Evolutionary conservation across 30 jellyfish, hydroid and myxozoan species (phyloP), one percentile per base, ranked within the genome.

Genomic region (Aurelia sp.): DNA sequence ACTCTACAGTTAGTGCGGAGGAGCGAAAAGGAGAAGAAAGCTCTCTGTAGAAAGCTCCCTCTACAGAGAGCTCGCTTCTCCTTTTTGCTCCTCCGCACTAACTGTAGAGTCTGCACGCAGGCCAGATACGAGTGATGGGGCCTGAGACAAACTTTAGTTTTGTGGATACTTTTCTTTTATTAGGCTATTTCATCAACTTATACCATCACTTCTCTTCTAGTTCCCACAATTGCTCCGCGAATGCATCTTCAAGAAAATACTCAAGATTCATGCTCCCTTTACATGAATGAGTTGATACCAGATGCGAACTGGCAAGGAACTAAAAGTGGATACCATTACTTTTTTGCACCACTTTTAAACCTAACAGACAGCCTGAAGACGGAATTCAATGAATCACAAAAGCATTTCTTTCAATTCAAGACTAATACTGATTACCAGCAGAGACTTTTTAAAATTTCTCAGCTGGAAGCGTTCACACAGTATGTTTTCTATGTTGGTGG

Each of bases 401-500:
- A 2, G 5, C 47, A 21, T 5, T 31, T 20, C 15, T 74, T 38
- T 55, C 33, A 20, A 57, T 17, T 13, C 15, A 74, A 10, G 33
- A 52, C 58, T 4, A 12, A 3, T 22, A 19, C 22, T 31, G 50
- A 22, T 24, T 7, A 2, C 55, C 16, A 44, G 55, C 55, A 44
- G 55, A 44, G 55, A 9, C 15, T 9, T 44, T 44, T 44, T 8
- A 44, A 9, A 0, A 44, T 44, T 44, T 44, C 20, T 2, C 57
- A 18, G 50, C 72, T 80, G 5, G 40, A 80, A 8, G 40, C 50
- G 12, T 63, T 60, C 40, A 41, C 96, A 13, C 71, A 40, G 57
- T 76, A 87, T 63, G 51, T 59, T 20, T 63, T 87, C 61, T 78
- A 66, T 21, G 30, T 87, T 22, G 79, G 87, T 30, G 91, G 87